These are phyloP conservation scores for Nycticryphes semicollaris DNA, from an alignment of 2,113 vertebrate species.

Conservation along the genomic window DNA sequence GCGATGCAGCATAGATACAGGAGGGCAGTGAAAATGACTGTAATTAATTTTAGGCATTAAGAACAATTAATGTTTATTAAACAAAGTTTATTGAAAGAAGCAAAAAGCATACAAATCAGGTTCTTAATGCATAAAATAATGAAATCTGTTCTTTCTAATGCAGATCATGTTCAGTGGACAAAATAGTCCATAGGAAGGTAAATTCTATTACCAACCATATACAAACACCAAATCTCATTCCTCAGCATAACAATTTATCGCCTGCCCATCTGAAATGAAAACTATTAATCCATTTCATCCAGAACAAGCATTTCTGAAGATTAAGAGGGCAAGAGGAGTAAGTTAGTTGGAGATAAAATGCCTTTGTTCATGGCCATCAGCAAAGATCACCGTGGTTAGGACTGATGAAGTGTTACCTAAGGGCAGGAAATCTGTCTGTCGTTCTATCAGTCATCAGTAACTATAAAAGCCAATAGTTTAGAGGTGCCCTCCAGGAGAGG, in stretches of 20 bases:
- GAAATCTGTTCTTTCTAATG: neutral
- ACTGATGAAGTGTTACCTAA: neutral
- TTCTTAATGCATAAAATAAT: slow-evolving; percentile 9
- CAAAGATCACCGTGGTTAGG: neutral
- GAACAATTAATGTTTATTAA: slow-evolving; percentile 69
- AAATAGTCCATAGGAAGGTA: neutral
- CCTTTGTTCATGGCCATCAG: neutral
- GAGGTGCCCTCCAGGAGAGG: neutral
- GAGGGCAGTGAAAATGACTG: slow-evolving; percentile 36
- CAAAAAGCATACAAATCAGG: slow-evolving; percentile 20
- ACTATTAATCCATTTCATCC: neutral
- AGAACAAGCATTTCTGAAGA: neutral
- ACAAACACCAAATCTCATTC: neutral
- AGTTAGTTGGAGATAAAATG: neutral
- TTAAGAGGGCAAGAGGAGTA: neutral
- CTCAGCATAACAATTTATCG: neutral
- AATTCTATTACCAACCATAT: neutral
- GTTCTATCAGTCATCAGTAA: neutral
- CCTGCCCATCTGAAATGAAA: neutral
- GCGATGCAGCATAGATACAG: neutral
- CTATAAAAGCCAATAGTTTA: neutral
- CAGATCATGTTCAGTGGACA: neutral
- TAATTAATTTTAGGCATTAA: slow-evolving; percentile 71
- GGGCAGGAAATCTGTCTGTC: neutral
- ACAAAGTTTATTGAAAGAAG: slow-evolving; percentile 24